A percentile compares a stretch with the other conserved stretches of the same genome.
phyloP scores from a whole-genome alignment of 53 echinoderm and acorn worm species.

The Paracentrotus lividus region DNA sequence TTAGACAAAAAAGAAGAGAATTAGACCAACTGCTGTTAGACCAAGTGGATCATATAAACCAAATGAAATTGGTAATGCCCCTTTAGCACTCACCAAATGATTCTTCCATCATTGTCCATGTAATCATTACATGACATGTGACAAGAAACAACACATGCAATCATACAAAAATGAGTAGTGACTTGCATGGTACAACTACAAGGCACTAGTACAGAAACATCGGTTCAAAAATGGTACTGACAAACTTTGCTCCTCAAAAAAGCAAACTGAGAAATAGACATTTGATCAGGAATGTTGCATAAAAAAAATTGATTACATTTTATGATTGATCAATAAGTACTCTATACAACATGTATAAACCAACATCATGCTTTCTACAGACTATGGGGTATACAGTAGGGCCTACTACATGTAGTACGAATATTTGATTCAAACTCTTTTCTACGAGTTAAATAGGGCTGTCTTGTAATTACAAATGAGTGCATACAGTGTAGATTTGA shows the following conservation, averaged over 20 bases:
- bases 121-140: not conserved
- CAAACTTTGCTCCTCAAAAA: not conserved
- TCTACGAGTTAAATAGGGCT: not conserved
- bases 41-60: too few species aligned
- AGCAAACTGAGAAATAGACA: not conserved
- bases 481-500: not conserved
- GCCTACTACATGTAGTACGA: not conserved
- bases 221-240: not conserved
- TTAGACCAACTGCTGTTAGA: too few species aligned
- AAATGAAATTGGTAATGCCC: too few species aligned
- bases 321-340: not conserved
- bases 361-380: not conserved
- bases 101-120: too few species aligned
- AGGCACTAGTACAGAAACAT: conserved; percentile 31
- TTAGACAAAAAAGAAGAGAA: too few species aligned
- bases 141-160: not conserved
- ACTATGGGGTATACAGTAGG: not conserved
- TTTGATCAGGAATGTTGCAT: not conserved
- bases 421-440: too few species aligned
- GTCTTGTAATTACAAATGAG: not conserved
- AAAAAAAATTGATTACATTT: not conserved
- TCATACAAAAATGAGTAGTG: not conserved
- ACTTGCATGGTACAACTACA: not conserved
- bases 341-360: not conserved
- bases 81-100: too few species aligned